Evolutionary conservation across 1,140 invertebrate species (phyloP), one percentile per base, ranked within the genome.

Genomic region (Sitophilus oryzae): DNA sequence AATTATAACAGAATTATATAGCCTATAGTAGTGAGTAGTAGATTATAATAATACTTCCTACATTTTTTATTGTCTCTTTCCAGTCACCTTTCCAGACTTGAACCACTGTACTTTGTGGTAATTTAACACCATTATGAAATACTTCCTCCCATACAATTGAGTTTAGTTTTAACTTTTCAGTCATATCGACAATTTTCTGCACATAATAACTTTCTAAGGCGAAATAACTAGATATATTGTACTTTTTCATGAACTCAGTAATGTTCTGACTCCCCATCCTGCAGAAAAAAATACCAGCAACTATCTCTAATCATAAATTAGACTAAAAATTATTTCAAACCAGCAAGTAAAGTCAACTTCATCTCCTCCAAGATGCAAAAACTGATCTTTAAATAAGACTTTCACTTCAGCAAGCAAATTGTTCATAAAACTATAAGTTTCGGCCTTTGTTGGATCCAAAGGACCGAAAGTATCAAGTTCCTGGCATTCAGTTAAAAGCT

Each of bases 81-180:
- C 50, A 50, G 6, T 18, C 60, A 68, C 66, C 21, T 21, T 69
- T 81, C 89, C 85, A 89, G n/a, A 86, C 76, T 52, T 91, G 87
- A 4, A 91, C 78, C 2, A 90, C 75, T 0, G 88, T 87, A 15
- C 79, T 78, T 1, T 73, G 64, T 3, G 79, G 74, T 11, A 89
- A 62, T 15, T 75, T 66, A 0, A 86, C 85, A 20, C 81, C 81
- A 71, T 95, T 89, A 58, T 86, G 82, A 68, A 91, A 88, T 0
- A 96, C 88, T 75, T 96, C 93, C 74, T 96, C 90, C 93, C 93
- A 96, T 1, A 96, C 87, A 18, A 94, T 79, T 42, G 85, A 79
- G 10, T 73, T 80, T 1, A 72, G 67, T 9, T 77, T 70, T 3
- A 80, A 60, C 3, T 63, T 52, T 3, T 62, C 56, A 0, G 77